Conservation (phyloP, 2,113 vertebrate genomes). For the Rattus rattus region DNA sequence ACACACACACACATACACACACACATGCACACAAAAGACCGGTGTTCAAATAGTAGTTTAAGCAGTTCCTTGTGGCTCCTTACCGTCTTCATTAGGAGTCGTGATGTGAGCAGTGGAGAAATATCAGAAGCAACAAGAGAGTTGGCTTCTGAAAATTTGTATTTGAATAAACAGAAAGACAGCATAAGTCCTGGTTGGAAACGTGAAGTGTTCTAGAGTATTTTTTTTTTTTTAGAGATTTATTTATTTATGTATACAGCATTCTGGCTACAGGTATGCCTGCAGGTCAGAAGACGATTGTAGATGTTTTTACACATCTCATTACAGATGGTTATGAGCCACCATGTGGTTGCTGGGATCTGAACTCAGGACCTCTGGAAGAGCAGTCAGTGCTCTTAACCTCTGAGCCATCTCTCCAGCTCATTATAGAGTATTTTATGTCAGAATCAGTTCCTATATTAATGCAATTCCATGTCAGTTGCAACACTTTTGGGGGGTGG, state of each 20-base stretch:
- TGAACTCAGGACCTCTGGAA: no score
- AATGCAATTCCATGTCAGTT: slow-evolving; percentile 22
- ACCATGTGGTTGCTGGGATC: no score
- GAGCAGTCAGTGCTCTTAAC: no score
- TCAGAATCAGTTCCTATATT: slow-evolving; percentile 50
- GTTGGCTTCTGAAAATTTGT: slow-evolving; percentile 4
- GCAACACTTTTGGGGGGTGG: neutral
- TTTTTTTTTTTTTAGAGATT: neutral
- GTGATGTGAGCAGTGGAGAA: neutral
- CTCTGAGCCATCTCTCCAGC: no score
- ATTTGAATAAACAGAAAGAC: slow-evolving; percentile 23
- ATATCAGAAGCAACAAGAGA: neutral
- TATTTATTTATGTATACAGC: no score
- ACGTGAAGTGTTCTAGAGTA: neutral
- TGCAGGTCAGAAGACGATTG: no score
- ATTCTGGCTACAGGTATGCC: no score
- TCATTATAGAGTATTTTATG: neutral
- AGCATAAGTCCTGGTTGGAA: neutral
- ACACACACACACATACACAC: no score
- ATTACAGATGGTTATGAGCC: no score
- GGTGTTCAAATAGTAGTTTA: neutral
- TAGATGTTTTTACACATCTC: no score
- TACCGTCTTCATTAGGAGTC: neutral
- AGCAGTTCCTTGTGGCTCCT: neutral
- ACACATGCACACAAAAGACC: neutral